Evolutionary conservation across 2,797 vertebrate genomes (phyloP).

Genomic region (Gymnopithys bicolor): DNA sequence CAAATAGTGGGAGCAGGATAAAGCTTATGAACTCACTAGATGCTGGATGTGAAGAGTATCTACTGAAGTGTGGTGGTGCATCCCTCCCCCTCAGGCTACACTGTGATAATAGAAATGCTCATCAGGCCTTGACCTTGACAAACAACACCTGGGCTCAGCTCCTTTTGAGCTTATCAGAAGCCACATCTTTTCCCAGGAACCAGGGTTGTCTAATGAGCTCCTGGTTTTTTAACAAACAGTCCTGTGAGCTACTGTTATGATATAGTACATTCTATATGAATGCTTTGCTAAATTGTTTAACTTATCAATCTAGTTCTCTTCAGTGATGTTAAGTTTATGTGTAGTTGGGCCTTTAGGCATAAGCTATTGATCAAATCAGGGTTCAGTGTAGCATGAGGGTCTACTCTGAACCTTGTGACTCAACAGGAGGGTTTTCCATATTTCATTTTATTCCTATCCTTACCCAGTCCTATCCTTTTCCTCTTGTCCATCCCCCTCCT

Average conservation of each 20-base stretch:
- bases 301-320: background rate
- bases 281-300: background rate
- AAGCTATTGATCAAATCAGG: background rate
- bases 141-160: background rate
- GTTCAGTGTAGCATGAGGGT: background rate
- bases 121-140: rapidly evolving
- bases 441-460: background rate
- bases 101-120: background rate
- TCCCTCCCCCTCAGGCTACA: background rate
- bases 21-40: background rate
- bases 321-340: background rate
- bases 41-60: background rate
- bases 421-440: background rate
- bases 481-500: rapidly evolving
- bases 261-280: background rate
- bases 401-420: background rate
- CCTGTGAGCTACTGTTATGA: background rate
- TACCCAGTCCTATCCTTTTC: background rate
- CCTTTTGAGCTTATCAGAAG: background rate
- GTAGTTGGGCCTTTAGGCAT: background rate
- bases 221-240: background rate
- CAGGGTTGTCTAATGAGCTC: background rate
- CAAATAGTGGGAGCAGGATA: background rate
- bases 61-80: background rate
- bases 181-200: background rate